Conservation (phyloP, 2,113 vertebrate genomes). For the Tachycineta bicolor region DNA sequence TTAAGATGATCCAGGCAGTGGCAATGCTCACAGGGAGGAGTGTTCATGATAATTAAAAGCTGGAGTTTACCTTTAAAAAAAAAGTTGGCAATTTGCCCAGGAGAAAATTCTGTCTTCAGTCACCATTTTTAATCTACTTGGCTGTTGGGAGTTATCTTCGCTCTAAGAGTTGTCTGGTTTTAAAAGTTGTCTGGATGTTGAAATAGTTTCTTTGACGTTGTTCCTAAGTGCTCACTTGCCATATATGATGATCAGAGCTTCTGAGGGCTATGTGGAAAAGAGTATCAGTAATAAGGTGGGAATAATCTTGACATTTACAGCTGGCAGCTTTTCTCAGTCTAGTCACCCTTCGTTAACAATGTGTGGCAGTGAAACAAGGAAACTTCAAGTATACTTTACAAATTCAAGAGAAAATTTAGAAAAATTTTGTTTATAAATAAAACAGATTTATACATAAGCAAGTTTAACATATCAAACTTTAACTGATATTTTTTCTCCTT, state of each 20-base stretch:
- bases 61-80: slow-evolving; percentile 48
- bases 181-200: slow-evolving; percentile 37
- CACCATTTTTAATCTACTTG: slow-evolving; percentile 55
- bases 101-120: slow-evolving; percentile 30
- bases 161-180: slow-evolving; percentile 28
- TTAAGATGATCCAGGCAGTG: slow-evolving; percentile 15
- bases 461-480: neutral
- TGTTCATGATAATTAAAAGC: slow-evolving; percentile 67
- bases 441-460: neutral
- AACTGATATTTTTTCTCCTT: neutral
- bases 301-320: slow-evolving; percentile 28
- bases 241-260: slow-evolving; percentile 30
- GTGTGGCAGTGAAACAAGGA: neutral
- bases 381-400: neutral
- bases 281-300: neutral
- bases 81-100: slow-evolving; percentile 43
- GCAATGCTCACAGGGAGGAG: slow-evolving; percentile 12
- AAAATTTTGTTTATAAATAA: neutral
- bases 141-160: slow-evolving; percentile 18
- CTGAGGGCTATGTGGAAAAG: neutral
- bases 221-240: slow-evolving; percentile 20
- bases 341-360: neutral
- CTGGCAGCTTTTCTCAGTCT: neutral
- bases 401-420: neutral
- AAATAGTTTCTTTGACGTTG: slow-evolving; percentile 30